phyloP scores from a whole-genome alignment of 2,888 invertebrate species.

The Temnothorax ravouxi region DNA sequence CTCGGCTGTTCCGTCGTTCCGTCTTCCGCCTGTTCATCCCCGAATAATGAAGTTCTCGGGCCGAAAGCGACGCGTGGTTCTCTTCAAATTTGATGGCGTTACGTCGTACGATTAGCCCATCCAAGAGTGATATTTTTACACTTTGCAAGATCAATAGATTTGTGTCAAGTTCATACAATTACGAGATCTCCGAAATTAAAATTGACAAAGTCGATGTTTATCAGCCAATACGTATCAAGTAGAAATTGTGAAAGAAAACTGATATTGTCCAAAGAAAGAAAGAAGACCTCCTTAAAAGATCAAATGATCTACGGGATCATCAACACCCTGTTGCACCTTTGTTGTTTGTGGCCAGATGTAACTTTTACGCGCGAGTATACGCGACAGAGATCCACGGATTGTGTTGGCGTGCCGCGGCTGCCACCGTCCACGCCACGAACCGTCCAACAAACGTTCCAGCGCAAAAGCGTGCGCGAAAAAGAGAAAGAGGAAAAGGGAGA shows the following conservation, averaged over 20 bases:
- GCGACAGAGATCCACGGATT: conserved; percentile 72
- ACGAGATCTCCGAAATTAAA: neutral
- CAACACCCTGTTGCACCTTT: conserved; percentile 12
- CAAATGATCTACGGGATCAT: neutral
- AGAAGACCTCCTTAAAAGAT: neutral
- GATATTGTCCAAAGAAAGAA: too few species aligned
- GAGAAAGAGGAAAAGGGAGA: conserved; percentile 19
- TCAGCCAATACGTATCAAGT: neutral
- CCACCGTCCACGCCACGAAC: conserved; percentile 76
- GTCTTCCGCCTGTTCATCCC: neutral
- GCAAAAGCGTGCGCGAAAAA: conserved; percentile 44
- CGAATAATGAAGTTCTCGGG: neutral
- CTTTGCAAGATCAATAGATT: neutral
- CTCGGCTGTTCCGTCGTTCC: neutral
- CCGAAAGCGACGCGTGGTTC: neutral
- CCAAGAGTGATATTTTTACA: neutral
- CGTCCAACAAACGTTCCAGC: conserved; percentile 68
- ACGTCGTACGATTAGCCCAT: neutral
- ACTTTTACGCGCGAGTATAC: conserved; percentile 73
- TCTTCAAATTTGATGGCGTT: neutral
- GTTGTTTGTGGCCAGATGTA: neutral
- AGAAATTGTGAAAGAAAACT: neutral
- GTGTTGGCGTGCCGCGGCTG: conserved; percentile 77
- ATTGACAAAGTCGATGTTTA: neutral
- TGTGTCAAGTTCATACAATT: neutral